Evolutionary conservation across 2,888 invertebrate genomes (phyloP), one percentile per base, ranked within the genome.

Genomic region (Drosophila subsilvestris): DNA sequence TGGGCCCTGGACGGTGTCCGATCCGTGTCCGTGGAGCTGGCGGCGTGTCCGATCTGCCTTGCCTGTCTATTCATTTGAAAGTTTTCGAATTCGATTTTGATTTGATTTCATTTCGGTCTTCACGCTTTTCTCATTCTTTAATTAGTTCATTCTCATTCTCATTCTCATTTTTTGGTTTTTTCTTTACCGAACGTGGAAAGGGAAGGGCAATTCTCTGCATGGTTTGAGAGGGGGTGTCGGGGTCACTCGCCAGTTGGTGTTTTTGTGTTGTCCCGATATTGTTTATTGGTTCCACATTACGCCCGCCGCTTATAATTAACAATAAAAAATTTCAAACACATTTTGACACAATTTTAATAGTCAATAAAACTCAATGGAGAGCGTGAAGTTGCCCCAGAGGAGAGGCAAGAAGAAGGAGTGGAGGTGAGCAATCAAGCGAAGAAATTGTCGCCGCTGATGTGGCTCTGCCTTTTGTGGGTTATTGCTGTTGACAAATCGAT

Each of bases 271-370:
- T 57, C n/a, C 42, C 57, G 42, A 45, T 71, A 63, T 67, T 67
- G 67, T 67, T 66, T 67, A 67, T 67, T 67, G 67, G 58, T 51
- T 68, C 55, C 69, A 47, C 54, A 66, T 62, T 70, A 62, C 62
- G 47, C 54, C 55, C 70, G 63, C 43, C 72, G 49, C 55, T 45
- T 55, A 75, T 80, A 83, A 83, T 86, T 75, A 79, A 74, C 83
- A 78, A 82, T 82, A 79, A 76, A 86, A 79, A 74, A 86, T 84
- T 84, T 78, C 80, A 78, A 79, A 78, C 84, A 80, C 84, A 87
- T 79, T 86, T 83, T 89, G 88, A 87, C 89, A 89, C 82, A 87
- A 86, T 90, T 89, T 87, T 90, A 83, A 89, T 89, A 84, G 88
- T 86, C 86, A 84, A 90, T 89, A 90, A 90, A 87, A 82, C 65